Base-by-base conservation (phyloP, 1,140 invertebrate genomes). In the Philopotamus ludificatus region DNA sequence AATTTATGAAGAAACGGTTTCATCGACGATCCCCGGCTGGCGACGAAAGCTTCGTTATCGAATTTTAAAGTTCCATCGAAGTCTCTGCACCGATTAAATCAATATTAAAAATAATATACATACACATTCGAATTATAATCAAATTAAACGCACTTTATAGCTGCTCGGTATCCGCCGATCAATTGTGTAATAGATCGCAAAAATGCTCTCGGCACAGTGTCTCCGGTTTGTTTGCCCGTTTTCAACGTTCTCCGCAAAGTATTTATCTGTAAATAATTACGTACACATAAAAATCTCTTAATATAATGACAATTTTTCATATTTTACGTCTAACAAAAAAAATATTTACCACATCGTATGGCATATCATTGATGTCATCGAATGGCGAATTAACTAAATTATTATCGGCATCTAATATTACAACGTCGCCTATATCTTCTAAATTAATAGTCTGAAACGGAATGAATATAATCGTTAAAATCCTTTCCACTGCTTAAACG, bases 191-290 rank as follows among this genome's bases (percentile, higher is more conserved):
- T 51, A 22, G 53, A 41, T 21, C 53, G n/a, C 8, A 69, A 49
- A 51, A 69, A 69, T 12, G 51, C 67, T 51, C 63, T 54, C 12
- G 67, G 10, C 3, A 69, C 20, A 0, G 51, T 21, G 42, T 69
- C 63, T 15, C 61, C 55, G 28, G 58, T 34, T 44, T 44, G 4
- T 41, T 61, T 18, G 16, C 26, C 41, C 21, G 26, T 25, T n/a
- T 64, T 34, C n/a, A 67, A 42, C 0, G 39, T 12, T 23, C 16
- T 20, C 3, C 21, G 41, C 3, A 67, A 28, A 62, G 18, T 39
- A 21, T 22, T 22, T 3, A 58, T 20, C 65, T 67, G 26, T n/a
- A 67, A 54, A 49, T 54, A 61, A 42, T 41, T 3, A 20, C 3
- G 21, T 34, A 15, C 15, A n/a, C 1, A 42, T 23, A 22, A 41